Evolutionary conservation across 2,113 vertebrate species (phyloP).

Genomic region (Halichoerus grypus): DNA sequence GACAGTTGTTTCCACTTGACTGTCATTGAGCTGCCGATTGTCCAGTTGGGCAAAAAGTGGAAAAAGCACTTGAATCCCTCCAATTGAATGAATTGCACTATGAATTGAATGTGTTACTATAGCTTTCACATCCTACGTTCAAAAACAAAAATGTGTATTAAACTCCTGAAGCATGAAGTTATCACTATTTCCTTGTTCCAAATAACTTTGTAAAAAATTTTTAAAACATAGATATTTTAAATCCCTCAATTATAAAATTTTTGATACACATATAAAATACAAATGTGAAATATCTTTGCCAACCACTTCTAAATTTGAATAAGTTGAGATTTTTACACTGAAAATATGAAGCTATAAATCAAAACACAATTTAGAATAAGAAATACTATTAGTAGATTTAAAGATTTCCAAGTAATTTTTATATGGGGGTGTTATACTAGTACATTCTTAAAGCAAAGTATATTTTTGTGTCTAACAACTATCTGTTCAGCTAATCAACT

Average conservation of each 20-base stretch:
- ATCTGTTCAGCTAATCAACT: neutral
- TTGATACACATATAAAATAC: neutral
- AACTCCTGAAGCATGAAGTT: neutral
- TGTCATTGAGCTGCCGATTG: conserved; percentile 93
- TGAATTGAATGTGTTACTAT: conserved; percentile 98
- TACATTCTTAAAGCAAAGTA: neutral
- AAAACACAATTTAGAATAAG: conserved; percentile 10
- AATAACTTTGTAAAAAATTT: neutral
- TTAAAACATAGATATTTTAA: neutral
- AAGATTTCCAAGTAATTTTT: conserved; percentile 28
- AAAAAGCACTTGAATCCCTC: conserved; percentile 98
- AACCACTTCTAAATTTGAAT: neutral
- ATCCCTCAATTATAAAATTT: neutral
- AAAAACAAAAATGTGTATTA: conserved; percentile 74
- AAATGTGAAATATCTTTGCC: neutral
- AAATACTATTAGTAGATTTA: neutral
- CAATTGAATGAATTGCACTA: conserved; percentile 97
- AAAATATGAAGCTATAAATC: conserved; percentile 22
- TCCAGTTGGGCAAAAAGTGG: conserved; percentile 98
- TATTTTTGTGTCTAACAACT: conserved; percentile 1
- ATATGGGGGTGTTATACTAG: neutral
- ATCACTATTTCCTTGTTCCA: conserved; percentile 41
- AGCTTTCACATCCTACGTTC: conserved; percentile 95
- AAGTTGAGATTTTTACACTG: neutral
- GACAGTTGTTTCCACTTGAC: conserved; percentile 95